Evolutionary conservation across 2,797 vertebrate genomes (phyloP), one percentile per base, ranked within the genome.

Genomic region (Tinamus major): DNA sequence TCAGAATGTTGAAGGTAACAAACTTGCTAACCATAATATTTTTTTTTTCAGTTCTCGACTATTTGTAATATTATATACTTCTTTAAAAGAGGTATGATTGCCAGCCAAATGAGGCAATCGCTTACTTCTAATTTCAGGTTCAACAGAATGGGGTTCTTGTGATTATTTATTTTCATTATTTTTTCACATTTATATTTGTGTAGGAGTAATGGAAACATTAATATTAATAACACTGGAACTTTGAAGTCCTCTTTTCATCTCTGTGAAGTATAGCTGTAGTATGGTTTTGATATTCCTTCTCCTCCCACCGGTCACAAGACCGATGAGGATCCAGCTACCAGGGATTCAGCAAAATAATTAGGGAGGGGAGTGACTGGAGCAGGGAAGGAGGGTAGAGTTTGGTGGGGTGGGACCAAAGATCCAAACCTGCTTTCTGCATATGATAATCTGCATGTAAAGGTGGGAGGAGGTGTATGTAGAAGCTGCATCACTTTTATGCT

Each of bases 1-100:
- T 86, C 39, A 88, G 68, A 76, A 49, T 7, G 2, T 15, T 72
- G 68, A 93, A 96, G 68, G 84, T 96, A 93, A 89, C 27, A 72
- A 85, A 88, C 85, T 92, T 91, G 70, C 59, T 79, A 63, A 92
- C 31, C 74, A 46, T 63, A 48, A 79, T 74, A 55, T 62, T 84
- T 67, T 53, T 75, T 41, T 85, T 95, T n/a, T 33, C 62, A 41
- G 69, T 85, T 79, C n/a, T 79, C 58, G 39, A 83, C 74, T 82
- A 72, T 87, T 0, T n/a, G 12, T 83, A 59, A 87, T 78, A 62
- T 13, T 13, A 69, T 12, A 78, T 83, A 70, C 42, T 31, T 87
- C 74, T 89, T 72, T 67, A 35, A 76, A 85, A 56, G 16, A n/a
- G 31, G 10, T 56, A 56, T 12, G 31, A n/a, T 20, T 56, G 55